A percentile compares a stretch with the other conserved stretches of the same genome.
These are phyloP conservation scores for Homarus gammarus DNA, from an alignment of 2,888 invertebrate genomes.

Conservation along the genomic window DNA sequence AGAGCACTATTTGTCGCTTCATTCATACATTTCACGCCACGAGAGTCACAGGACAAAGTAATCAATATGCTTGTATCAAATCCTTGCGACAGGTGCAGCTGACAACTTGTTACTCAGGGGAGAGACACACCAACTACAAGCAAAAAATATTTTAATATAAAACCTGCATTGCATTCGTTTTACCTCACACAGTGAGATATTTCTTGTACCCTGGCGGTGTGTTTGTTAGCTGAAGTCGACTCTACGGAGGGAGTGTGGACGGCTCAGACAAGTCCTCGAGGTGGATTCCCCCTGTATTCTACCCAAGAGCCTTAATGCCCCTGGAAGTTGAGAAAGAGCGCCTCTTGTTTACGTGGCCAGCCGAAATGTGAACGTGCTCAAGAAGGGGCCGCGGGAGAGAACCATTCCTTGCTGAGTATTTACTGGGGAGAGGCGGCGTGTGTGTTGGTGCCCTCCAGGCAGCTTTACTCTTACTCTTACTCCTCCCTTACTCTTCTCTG, in stretches of 20 bases:
- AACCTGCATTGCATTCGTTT: background rate
- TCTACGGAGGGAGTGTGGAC: slow-evolving; percentile 12
- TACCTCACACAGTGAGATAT: background rate
- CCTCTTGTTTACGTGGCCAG: slow-evolving; percentile 59
- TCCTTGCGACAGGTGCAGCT: background rate
- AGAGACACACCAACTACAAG: background rate
- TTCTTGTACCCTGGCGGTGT: background rate
- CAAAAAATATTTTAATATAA: background rate
- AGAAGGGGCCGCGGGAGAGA: slow-evolving; percentile 31
- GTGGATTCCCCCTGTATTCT: slow-evolving; percentile 31
- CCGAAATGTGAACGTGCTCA: slow-evolving; percentile 65
- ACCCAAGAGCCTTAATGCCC: slow-evolving; percentile 51
- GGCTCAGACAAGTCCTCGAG: slow-evolving; percentile 22
- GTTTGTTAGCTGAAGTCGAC: background rate
- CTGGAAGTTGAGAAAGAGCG: slow-evolving; percentile 40
- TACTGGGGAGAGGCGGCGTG: slow-evolving; percentile 40
- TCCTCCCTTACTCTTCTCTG: slow-evolving; percentile 37
- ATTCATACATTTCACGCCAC: background rate
- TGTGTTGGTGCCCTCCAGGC: slow-evolving; percentile 41
- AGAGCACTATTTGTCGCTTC: slow-evolving; percentile 15
- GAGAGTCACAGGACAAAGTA: background rate
- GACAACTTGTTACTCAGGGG: background rate
- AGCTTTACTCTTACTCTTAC: slow-evolving; percentile 35
- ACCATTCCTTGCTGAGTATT: slow-evolving; percentile 43
- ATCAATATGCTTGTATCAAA: background rate